phyloP scores from a whole-genome alignment of 2,888 invertebrate species.

The Parnassius smintheus region DNA sequence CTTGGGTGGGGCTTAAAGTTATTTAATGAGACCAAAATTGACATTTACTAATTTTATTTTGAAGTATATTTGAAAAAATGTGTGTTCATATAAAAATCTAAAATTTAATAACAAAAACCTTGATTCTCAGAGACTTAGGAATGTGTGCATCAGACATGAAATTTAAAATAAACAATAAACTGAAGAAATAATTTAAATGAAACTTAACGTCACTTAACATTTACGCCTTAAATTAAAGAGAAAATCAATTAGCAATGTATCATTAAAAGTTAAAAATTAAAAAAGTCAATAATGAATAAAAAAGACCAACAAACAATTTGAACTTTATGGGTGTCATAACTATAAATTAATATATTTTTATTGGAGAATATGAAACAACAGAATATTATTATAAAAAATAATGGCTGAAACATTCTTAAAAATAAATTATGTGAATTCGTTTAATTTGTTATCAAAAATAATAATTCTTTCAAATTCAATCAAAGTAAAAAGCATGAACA shows the following conservation, averaged over 20 bases:
- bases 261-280: too few relatives aligned
- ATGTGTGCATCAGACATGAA: background rate
- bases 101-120: conserved; percentile 1
- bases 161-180: conserved; percentile 1
- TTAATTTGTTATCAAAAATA: too few relatives aligned
- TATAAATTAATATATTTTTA: too few relatives aligned
- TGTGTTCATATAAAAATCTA: background rate
- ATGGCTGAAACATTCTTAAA: too few relatives aligned
- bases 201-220: conserved; percentile 12
- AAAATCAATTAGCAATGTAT: background rate
- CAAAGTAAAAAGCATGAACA: too few relatives aligned
- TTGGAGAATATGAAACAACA: too few relatives aligned
- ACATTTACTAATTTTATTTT: background rate
- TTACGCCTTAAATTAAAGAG: background rate
- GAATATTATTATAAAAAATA: too few relatives aligned
- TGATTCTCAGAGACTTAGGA: conserved; percentile 5
- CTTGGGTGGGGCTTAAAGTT: background rate
- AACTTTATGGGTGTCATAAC: too few relatives aligned
- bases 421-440: too few relatives aligned
- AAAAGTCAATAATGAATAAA: too few relatives aligned
- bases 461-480: too few relatives aligned
- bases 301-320: too few relatives aligned
- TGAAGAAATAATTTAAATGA: conserved; percentile 16
- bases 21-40: background rate
- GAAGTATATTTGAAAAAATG: background rate